Base-by-base conservation (phyloP, 2,113 vertebrate species). In the Mirza zaza region DNA sequence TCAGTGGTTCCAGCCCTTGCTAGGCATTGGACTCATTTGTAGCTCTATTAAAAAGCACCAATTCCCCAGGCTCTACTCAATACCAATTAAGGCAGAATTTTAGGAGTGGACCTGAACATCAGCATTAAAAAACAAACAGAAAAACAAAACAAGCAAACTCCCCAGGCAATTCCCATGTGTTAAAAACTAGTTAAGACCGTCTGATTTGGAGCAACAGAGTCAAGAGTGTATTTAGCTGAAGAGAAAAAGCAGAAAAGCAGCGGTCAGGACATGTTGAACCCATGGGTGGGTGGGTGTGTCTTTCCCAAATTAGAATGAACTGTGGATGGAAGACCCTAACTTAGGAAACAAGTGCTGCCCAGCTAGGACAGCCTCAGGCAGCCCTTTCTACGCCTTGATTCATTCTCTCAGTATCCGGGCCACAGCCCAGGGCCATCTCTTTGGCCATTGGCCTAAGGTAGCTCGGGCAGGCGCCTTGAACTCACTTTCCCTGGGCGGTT, bases 281-380 rank as follows among this genome's bases (percentile, higher is more conserved):
- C 17, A 6, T 29, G 65, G 20, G 34, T 39, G 70, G 61, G 32
- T 63, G 55, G 39, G n/a, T 23, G 21, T 14, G 29, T 77, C 84
- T 93, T 93, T 84, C 77, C 80, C 50, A 92, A 91, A 91, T 75
- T 25, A 67, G 70, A 85, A 83, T 29, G 36, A 87, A 75, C 8
- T 32, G 13, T 42, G 55, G 34, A 29, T 21, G 27, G 76, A 85
- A 77, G 85, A 79, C 18, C 32, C 32, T 80, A 5, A n/a, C 7
- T 65, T 42, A 80, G 63, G 34, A 73, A 75, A 70, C 83, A 96
- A 82, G 34, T 89, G 61, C 39, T 87, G 48, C 27, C 55, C 20
- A 20, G 21, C 13, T 6, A 42, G 68, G n/a, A 48, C 48, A 14
- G 42, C 36, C 3, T 15, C 5, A 13, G 36, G 10, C 11, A 21